Evolutionary conservation across 1,140 invertebrate genomes (phyloP).

Genomic region (Hylyphantes graminicola): DNA sequence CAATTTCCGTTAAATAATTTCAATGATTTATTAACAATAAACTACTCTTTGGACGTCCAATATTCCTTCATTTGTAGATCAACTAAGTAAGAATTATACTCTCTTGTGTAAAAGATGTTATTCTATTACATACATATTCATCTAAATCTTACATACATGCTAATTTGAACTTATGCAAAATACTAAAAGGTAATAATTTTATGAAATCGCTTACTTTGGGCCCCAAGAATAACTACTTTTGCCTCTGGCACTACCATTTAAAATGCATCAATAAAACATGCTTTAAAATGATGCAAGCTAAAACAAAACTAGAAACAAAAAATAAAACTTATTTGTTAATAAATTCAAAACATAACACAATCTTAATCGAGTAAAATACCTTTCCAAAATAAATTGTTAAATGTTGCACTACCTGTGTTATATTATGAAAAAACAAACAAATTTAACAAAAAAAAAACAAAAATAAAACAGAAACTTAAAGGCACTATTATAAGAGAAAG

Average conservation of each 20-base stretch:
- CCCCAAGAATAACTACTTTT: slow-evolving; percentile 57
- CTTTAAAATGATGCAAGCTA: slow-evolving; percentile 34
- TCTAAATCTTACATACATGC: not conserved
- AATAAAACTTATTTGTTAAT: not conserved
- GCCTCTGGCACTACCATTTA: slow-evolving; percentile 48
- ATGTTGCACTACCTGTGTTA: too few species aligned
- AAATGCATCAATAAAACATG: slow-evolving; percentile 5
- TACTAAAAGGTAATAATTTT: not conserved
- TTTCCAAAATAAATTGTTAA: not conserved
- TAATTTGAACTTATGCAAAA: not conserved
- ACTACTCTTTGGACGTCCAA: too few species aligned
- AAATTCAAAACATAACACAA: not conserved
- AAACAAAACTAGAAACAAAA: slow-evolving; percentile 27
- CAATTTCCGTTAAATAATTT: too few species aligned
- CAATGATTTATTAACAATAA: too few species aligned
- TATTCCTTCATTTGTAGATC: too few species aligned
- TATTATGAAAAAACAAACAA: too few species aligned
- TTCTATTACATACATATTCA: too few species aligned
- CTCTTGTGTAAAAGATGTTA: too few species aligned
- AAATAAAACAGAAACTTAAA: too few species aligned
- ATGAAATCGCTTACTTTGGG: slow-evolving; percentile 39
- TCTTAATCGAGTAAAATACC: not conserved
- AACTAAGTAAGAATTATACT: too few species aligned
- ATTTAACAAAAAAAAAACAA: too few species aligned
- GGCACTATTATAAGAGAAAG: too few species aligned